Percentiles rank a stretch among this genome's conserved stretches.
phyloP scores from a whole-genome alignment of 2,888 invertebrate species.

The Drosophila cracens region DNA sequence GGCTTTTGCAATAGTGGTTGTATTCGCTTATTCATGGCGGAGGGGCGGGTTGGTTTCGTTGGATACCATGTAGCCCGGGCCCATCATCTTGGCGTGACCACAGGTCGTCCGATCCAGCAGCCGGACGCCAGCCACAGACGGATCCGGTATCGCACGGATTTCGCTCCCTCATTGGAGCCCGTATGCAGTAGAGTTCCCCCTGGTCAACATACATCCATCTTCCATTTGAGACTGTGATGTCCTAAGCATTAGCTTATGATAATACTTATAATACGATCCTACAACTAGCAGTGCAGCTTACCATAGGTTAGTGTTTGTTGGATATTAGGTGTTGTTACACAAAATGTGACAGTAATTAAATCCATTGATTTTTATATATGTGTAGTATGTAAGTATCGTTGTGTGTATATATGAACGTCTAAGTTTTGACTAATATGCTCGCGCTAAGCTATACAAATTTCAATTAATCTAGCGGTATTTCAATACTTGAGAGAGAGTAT shows the following conservation, averaged over 20 bases:
- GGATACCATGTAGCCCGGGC: neutral
- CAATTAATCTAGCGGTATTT: constrained; percentile 42
- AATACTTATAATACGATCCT: constrained; percentile 17
- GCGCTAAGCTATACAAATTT: constrained; percentile 58
- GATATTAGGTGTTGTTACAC: constrained; percentile 2
- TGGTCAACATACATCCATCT: neutral
- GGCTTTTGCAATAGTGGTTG: neutral
- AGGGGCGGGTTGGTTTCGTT: neutral
- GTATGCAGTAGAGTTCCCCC: neutral
- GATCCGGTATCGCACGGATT: neutral
- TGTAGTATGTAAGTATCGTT: constrained; percentile 4
- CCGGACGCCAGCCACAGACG: neutral
- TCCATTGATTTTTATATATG: constrained; percentile 4
- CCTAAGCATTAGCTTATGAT: constrained; percentile 15
- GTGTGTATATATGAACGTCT: constrained; percentile 5
- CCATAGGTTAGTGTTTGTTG: constrained; percentile 7
- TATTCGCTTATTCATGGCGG: neutral
- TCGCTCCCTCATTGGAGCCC: neutral
- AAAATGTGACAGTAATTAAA: constrained; percentile 12
- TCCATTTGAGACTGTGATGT: neutral
- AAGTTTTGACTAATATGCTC: constrained; percentile 57
- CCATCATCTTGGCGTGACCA: neutral
- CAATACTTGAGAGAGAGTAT: constrained; percentile 61
- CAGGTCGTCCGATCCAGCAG: neutral
- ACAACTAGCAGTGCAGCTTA: constrained; percentile 19